phyloP scores from a whole-genome alignment of 1,140 invertebrate genomes.

The Neocloeon triangulifer region DNA sequence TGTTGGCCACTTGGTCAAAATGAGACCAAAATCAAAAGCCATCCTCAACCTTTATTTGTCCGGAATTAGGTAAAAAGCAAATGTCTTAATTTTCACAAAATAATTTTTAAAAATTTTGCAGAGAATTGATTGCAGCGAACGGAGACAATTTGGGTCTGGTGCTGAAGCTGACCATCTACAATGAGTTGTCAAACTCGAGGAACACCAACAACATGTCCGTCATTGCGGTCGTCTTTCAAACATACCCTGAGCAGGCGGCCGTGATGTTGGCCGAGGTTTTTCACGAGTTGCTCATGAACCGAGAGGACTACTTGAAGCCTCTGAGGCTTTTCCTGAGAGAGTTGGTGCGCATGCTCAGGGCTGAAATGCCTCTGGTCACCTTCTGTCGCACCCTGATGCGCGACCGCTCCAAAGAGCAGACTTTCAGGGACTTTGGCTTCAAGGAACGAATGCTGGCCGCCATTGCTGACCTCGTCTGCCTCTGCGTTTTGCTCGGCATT shows the following conservation, averaged over 20 bases:
- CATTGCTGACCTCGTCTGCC: conserved; percentile 61
- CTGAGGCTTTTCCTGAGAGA: conserved; percentile 65
- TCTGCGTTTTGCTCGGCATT: conserved; percentile 63
- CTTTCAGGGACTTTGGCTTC: conserved; percentile 34
- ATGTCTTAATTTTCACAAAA: not conserved
- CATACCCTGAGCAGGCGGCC: conserved; percentile 48
- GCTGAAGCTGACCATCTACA: conserved; percentile 80
- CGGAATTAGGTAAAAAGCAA: conserved; percentile 39
- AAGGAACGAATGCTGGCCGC: conserved; percentile 64
- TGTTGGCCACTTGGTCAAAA: conserved; percentile 69
- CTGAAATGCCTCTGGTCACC: conserved; percentile 49
- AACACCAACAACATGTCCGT: conserved; percentile 90
- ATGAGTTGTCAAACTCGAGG: conserved; percentile 68
- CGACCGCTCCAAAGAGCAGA: conserved; percentile 27
- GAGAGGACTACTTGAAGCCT: conserved; percentile 75
- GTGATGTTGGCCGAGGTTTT: conserved; percentile 57
- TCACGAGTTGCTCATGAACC: conserved; percentile 60
- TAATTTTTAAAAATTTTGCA: conserved; percentile 14
- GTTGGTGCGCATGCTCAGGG: conserved; percentile 59
- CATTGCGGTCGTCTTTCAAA: conserved; percentile 65
- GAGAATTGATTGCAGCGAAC: conserved; percentile 50
- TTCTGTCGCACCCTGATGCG: conserved; percentile 46
- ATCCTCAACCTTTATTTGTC: conserved; percentile 71
- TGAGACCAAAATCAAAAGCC: conserved; percentile 81
- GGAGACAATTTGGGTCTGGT: conserved; percentile 67